Conservation (phyloP, 2,888 invertebrate genomes). For the Dryomyza anilis region DNA sequence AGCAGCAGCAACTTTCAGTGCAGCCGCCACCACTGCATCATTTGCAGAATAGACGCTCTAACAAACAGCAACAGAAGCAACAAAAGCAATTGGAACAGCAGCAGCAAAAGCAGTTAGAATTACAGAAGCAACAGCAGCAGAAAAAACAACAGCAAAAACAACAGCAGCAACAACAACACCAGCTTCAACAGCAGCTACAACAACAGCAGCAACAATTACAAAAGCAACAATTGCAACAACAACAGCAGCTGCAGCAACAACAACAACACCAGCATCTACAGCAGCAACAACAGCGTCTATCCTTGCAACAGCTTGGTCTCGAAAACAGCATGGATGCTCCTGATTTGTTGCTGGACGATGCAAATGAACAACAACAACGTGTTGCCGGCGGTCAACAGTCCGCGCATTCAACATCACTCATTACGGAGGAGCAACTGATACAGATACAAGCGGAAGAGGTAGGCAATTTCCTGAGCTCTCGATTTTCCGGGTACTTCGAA, state of each 20-base stretch:
- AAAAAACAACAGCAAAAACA: conserved; percentile 17
- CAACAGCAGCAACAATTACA: conserved; percentile 15
- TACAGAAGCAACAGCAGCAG: not conserved
- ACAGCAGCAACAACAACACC: conserved; percentile 8
- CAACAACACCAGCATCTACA: no score
- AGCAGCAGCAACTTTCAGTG: conserved; percentile 26
- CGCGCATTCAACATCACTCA: conserved; percentile 20
- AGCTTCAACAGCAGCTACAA: conserved; percentile 9
- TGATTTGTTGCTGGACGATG: no score
- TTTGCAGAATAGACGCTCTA: conserved; percentile 27
- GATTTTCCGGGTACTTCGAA: no score
- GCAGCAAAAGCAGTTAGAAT: conserved; percentile 25
- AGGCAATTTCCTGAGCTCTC: no score
- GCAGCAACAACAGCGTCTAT: no score
- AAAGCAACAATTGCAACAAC: conserved; percentile 26
- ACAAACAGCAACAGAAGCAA: conserved; percentile 14
- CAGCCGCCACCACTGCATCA: conserved; percentile 27
- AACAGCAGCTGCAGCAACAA: conserved; percentile 27
- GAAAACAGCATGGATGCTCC: conserved; percentile 28
- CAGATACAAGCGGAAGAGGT: conserved; percentile 17
- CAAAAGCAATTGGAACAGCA: not conserved
- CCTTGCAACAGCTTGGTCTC: conserved; percentile 23
- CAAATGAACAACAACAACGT: conserved; percentile 26
- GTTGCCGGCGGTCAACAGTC: conserved; percentile 24
- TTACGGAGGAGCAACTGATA: conserved; percentile 20